Evolutionary conservation across 2,113 vertebrate species (phyloP).

Genomic region (Corythoichthys intestinalis): DNA sequence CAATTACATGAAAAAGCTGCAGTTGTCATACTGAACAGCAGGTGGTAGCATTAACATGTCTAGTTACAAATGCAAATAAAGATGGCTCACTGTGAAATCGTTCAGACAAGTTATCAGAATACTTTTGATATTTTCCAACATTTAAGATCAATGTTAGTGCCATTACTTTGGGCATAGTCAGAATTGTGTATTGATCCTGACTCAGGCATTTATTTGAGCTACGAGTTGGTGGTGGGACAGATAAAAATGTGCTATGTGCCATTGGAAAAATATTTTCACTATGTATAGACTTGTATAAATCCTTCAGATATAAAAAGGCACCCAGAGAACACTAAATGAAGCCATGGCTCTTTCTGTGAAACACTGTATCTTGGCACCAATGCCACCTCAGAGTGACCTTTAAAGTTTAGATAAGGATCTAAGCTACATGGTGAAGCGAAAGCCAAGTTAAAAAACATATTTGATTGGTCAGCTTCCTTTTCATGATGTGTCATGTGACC

Average conservation of each 20-base stretch:
- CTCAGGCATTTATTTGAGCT: not conserved
- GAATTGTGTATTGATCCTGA: not conserved
- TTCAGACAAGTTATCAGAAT: not conserved
- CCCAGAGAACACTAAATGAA: not conserved
- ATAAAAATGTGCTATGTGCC: not conserved
- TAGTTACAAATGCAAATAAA: not conserved
- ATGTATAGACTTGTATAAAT: too few species aligned
- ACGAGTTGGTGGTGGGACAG: not conserved
- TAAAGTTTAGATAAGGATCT: slow-evolving; percentile 5
- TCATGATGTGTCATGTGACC: slow-evolving; percentile 20
- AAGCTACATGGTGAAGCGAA: not conserved
- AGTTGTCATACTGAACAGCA: slow-evolving; percentile 46
- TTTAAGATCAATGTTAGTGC: not conserved
- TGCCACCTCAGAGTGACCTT: not conserved
- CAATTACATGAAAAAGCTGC: slow-evolving; percentile 6
- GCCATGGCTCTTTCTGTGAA: not conserved
- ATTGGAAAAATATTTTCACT: not conserved
- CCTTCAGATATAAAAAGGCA: not conserved
- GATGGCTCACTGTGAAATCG: not conserved
- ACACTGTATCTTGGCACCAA: not conserved
- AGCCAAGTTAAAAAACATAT: not conserved
- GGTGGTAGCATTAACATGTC: slow-evolving; percentile 48
- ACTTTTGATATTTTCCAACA: not conserved
- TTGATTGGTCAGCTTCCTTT: slow-evolving; percentile 34
- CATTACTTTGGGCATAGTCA: not conserved